A percentile compares a stretch with the other conserved stretches of the same genome.
Conservation (phyloP, 2,797 vertebrate genomes). For the Brachyrhaphis roseni region DNA sequence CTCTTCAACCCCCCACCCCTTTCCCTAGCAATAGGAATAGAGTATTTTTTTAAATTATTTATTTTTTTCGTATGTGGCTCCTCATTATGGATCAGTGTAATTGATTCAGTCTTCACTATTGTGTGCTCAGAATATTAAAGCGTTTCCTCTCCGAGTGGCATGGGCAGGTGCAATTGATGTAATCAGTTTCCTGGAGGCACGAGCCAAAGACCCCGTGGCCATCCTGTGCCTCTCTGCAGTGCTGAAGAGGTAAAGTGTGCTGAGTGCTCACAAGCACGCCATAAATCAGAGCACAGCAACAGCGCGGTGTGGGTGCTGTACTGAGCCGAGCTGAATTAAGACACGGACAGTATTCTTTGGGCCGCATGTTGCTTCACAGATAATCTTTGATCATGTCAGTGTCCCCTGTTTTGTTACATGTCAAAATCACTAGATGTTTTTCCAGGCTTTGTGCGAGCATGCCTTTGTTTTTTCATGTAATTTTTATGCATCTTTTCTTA, state of each 20-base stretch:
- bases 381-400: slow-evolving; percentile 15
- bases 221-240: slow-evolving; percentile 65
- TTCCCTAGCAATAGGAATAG: slow-evolving; percentile 33
- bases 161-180: slow-evolving; percentile 78
- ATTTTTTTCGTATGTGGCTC: slow-evolving; percentile 42
- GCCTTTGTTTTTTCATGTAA: not conserved
- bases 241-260: slow-evolving; percentile 65
- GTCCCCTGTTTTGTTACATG: slow-evolving; percentile 15
- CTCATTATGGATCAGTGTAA: slow-evolving; percentile 68
- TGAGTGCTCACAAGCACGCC: slow-evolving; percentile 57
- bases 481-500: not conserved
- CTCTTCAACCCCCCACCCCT: slow-evolving; percentile 32
- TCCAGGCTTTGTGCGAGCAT: not conserved
- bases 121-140: slow-evolving; percentile 79
- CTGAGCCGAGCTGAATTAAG: slow-evolving; percentile 52
- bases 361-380: slow-evolving; percentile 22
- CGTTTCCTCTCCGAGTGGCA: slow-evolving; percentile 36
- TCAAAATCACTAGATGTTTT: slow-evolving; percentile 1
- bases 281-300: slow-evolving; percentile 68
- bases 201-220: slow-evolving; percentile 64
- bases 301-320: slow-evolving; percentile 39
- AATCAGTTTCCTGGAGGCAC: slow-evolving; percentile 75
- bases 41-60: not conserved
- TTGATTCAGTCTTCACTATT: slow-evolving; percentile 64
- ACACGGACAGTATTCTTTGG: slow-evolving; percentile 39